Conservation (phyloP, 2,797 vertebrate species). For the Silurus lanzhouensis region DNA sequence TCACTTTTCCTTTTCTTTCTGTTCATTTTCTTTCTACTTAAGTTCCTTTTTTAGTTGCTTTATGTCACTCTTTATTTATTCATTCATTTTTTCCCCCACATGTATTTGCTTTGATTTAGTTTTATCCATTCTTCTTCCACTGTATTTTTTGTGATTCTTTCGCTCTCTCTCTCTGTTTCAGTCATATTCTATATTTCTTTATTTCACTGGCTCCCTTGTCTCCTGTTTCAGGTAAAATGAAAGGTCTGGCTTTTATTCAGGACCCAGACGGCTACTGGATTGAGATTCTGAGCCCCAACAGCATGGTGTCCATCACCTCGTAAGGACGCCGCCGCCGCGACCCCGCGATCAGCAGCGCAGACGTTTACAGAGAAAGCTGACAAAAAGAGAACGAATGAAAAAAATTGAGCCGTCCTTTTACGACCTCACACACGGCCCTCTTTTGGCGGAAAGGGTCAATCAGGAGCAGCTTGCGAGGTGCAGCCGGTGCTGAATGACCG, state of each 20-base stretch:
- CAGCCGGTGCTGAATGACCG: too few relatives aligned
- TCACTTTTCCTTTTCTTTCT: background rate
- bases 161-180: background rate
- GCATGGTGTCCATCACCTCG: conserved; percentile 82
- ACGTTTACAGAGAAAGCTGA: conserved; percentile 1
- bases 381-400: background rate
- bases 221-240: conserved; percentile 90
- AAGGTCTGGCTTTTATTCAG: conserved; percentile 96
- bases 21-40: background rate
- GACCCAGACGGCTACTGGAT: conserved; percentile 99
- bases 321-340: conserved; percentile 54
- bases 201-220: background rate
- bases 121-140: background rate
- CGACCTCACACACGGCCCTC: background rate
- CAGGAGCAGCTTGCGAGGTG: background rate
- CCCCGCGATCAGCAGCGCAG: conserved; percentile 3
- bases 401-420: background rate
- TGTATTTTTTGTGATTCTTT: background rate
- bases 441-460: conserved; percentile 23
- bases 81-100: background rate
- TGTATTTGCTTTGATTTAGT: background rate
- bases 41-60: too few relatives aligned
- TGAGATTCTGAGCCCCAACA: conserved; percentile 95
- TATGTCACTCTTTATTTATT: background rate
- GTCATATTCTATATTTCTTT: background rate